phyloP scores from a whole-genome alignment of 1,140 invertebrate genomes.

The Heliconius himera region DNA sequence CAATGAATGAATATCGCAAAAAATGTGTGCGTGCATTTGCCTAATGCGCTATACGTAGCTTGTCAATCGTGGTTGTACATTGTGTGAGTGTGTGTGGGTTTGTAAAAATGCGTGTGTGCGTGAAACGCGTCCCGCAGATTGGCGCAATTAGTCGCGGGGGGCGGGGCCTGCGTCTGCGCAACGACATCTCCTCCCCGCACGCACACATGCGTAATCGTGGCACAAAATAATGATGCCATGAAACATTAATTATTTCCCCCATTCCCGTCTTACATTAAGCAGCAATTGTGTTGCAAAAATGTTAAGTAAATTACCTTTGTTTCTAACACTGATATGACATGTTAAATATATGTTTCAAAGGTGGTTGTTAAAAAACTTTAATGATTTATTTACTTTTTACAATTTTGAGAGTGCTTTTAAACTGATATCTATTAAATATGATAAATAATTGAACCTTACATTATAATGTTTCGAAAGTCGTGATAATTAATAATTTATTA shows the following conservation, averaged over 20 bases:
- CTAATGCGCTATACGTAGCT: conserved; percentile 47
- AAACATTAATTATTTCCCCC: conserved; percentile 68
- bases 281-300: conserved; percentile 52
- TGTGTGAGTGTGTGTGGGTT: conserved; percentile 44
- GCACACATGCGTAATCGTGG: conserved; percentile 48
- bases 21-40: conserved; percentile 59
- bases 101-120: conserved; percentile 59
- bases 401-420: not conserved
- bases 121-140: conserved; percentile 64
- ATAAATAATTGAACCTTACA: too few relatives aligned
- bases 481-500: too few relatives aligned
- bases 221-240: conserved; percentile 65
- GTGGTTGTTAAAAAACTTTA: not conserved
- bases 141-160: conserved; percentile 73
- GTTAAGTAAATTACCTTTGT: conserved; percentile 56
- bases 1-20: conserved; percentile 54
- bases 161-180: conserved; percentile 68
- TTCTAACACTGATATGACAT: conserved; percentile 39
- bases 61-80: conserved; percentile 35
- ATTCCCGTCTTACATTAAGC: conserved; percentile 47
- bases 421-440: too few relatives aligned
- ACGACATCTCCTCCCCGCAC: conserved; percentile 65
- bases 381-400: not conserved
- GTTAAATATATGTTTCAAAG: conserved; percentile 19
- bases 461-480: too few relatives aligned